These are phyloP conservation scores for Phengaris arion DNA, from an alignment of 2,888 invertebrate genomes.

Conservation along the genomic window DNA sequence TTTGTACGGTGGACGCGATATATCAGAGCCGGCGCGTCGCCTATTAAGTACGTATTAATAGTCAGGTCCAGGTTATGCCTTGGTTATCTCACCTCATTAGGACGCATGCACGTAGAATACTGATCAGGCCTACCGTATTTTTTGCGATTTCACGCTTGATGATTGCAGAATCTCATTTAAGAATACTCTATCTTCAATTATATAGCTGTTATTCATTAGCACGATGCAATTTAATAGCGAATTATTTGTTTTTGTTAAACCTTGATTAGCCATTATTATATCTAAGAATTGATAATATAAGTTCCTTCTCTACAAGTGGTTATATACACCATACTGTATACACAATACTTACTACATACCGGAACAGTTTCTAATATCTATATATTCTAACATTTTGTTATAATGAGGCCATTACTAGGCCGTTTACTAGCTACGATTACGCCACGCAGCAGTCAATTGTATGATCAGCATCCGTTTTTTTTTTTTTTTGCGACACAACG, in stretches of 20 bases:
- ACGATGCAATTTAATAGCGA: not conserved
- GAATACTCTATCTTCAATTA: slow-evolving; percentile 12
- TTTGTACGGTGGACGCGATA: not conserved
- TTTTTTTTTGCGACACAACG: not conserved
- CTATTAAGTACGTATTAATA: slow-evolving; percentile 20
- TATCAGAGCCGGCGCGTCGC: not conserved
- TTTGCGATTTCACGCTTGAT: slow-evolving; percentile 9
- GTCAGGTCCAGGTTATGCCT: slow-evolving; percentile 10
- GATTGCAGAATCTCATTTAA: slow-evolving; percentile 12
- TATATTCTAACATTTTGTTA: too few species aligned
- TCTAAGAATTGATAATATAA: not conserved
- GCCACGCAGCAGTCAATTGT: too few species aligned
- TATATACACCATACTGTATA: too few species aligned
- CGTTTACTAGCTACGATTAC: too few species aligned
- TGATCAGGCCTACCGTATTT: slow-evolving; percentile 15
- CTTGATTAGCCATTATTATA: not conserved
- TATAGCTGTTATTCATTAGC: not conserved
- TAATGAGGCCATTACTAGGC: too few species aligned
- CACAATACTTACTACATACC: too few species aligned
- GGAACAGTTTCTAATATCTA: too few species aligned
- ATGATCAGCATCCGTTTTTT: too few species aligned
- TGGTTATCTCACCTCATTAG: slow-evolving; percentile 26
- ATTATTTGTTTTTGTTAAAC: slow-evolving; percentile 21
- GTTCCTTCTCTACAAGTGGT: too few species aligned
- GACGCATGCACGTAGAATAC: slow-evolving; percentile 15